Conservation (phyloP, 2,888 invertebrate genomes). For the Apamea epomidion region DNA sequence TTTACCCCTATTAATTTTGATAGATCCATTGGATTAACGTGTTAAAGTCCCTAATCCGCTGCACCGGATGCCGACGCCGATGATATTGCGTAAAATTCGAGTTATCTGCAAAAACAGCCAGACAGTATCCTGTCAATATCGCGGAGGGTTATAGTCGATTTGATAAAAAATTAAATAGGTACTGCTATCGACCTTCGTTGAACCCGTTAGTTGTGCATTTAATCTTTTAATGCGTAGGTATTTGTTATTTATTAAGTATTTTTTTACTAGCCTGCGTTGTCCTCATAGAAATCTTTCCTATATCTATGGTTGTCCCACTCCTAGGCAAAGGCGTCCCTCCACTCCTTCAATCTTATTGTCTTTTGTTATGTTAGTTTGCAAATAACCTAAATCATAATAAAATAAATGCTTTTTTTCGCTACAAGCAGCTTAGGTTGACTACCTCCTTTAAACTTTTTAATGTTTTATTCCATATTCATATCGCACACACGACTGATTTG, state of each 20-base stretch:
- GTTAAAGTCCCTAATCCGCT: neutral
- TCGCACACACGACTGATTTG: conserved; percentile 66
- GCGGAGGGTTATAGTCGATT: conserved; percentile 42
- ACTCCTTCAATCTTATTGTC: no score
- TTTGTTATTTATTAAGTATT: neutral
- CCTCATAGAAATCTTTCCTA: no score
- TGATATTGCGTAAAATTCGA: conserved; percentile 20
- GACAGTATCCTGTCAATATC: conserved; percentile 33
- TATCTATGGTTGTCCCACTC: no score
- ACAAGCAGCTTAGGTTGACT: neutral
- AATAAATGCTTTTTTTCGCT: neutral
- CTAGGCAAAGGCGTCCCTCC: neutral
- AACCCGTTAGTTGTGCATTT: neutral
- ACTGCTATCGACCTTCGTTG: conserved; percentile 10
- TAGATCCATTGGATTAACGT: neutral
- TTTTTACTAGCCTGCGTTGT: neutral
- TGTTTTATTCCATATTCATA: conserved; percentile 43
- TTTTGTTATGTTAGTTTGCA: neutral
- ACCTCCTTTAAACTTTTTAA: neutral
- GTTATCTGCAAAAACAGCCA: conserved; percentile 32
- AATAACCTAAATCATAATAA: conserved; percentile 7
- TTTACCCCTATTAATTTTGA: neutral
- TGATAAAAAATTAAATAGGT: conserved; percentile 31
- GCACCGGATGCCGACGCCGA: neutral
- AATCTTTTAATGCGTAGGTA: neutral